These are phyloP conservation scores for Galeruca laticollis DNA, from an alignment of 2,888 invertebrate species.

Conservation along the genomic window DNA sequence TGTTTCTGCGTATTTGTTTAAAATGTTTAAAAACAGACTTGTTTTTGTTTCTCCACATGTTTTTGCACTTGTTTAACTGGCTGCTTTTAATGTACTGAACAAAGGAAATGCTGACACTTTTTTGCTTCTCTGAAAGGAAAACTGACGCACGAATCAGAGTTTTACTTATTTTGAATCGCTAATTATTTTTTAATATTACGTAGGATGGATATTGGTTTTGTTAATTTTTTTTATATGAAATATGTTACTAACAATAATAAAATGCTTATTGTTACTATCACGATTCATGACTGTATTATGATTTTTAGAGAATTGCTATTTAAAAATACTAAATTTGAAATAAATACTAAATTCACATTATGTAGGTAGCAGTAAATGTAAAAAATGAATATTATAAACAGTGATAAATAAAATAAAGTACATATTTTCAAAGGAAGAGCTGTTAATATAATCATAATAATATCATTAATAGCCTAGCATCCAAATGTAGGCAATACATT, in stretches of 20 bases:
- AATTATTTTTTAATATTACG: neutral
- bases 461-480: too few species aligned
- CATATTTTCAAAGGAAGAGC: too few species aligned
- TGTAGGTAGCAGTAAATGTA: too few species aligned
- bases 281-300: neutral
- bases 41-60: neutral
- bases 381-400: too few species aligned
- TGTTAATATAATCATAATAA: too few species aligned
- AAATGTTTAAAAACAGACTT: neutral
- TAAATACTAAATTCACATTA: too few species aligned
- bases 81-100: neutral
- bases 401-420: too few species aligned
- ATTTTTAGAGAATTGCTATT: too few species aligned
- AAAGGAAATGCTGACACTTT: neutral
- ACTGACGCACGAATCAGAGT: conserved; percentile 8
- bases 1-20: neutral
- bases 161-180: conserved; percentile 12
- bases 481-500: too few species aligned
- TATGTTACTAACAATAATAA: neutral
- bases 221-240: neutral
- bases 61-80: neutral
- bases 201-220: neutral
- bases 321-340: too few species aligned
- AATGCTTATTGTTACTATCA: neutral
- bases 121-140: neutral